Percentiles rank a stretch among this genome's conserved stretches.
Conservation (phyloP, 2,113 vertebrate genomes). For the Sclerurus mexicanus region DNA sequence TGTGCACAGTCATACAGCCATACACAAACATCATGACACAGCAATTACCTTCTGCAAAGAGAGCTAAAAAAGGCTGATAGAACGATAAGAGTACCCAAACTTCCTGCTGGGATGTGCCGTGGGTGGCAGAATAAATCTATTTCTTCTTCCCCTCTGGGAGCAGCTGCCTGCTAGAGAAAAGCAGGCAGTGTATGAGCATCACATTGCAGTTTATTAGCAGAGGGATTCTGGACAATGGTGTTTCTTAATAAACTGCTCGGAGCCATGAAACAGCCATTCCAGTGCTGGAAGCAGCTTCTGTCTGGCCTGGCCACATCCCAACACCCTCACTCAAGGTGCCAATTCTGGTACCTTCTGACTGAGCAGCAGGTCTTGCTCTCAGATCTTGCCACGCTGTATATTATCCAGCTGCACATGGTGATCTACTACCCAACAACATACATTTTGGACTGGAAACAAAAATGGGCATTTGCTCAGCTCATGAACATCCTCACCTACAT, state of each 20-base stretch:
- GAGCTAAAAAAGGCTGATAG: background rate
- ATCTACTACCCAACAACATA: background rate
- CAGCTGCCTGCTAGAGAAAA: background rate
- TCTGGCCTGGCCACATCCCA: background rate
- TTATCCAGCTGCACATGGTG: background rate
- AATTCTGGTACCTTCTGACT: background rate
- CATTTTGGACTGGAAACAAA: background rate
- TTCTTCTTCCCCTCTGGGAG: conserved; percentile 6
- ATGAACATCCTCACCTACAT: background rate
- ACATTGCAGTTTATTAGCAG: background rate
- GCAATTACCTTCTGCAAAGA: background rate
- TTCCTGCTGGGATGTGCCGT: background rate
- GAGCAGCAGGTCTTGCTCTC: background rate
- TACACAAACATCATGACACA: background rate
- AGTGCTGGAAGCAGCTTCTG: background rate
- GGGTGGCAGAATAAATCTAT: background rate
- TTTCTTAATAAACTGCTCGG: background rate
- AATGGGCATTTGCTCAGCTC: background rate
- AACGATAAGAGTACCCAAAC: background rate
- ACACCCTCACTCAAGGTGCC: background rate
- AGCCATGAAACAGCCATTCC: background rate
- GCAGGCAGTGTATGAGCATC: background rate
- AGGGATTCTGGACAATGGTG: background rate
- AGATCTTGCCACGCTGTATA: background rate
- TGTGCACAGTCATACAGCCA: background rate